phyloP scores from a whole-genome alignment of 2,888 invertebrate genomes.

The Mayetiola destructor region DNA sequence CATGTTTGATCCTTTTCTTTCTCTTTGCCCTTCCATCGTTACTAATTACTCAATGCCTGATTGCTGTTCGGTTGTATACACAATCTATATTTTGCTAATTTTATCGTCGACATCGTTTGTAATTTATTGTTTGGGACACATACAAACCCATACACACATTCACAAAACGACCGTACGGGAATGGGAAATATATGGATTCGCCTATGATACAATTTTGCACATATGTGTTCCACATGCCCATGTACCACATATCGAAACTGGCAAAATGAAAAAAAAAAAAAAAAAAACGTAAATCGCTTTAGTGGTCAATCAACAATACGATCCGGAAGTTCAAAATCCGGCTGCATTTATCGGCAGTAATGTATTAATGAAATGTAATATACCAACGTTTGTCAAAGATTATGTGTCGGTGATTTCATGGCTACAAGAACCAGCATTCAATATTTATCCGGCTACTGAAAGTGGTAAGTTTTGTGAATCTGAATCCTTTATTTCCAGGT shows the following conservation, averaged over 20 bases:
- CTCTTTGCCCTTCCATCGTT: background rate
- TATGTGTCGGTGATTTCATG: conserved; percentile 42
- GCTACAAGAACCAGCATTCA: conserved; percentile 42
- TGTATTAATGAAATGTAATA: conserved; percentile 41
- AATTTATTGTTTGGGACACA: no score
- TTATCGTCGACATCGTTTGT: no score
- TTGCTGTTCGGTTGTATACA: background rate
- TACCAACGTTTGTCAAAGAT: conserved; percentile 41
- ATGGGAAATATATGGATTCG: background rate
- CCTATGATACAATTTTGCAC: no score
- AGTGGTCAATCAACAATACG: conserved; percentile 42
- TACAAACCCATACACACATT: no score
- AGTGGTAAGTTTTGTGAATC: conserved; percentile 34
- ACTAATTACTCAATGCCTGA: background rate
- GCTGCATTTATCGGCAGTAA: conserved; percentile 42
- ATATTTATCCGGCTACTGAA: conserved; percentile 41
- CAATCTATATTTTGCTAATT: background rate
- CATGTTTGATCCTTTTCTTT: background rate
- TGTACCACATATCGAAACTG: background rate
- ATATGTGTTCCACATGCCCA: background rate
- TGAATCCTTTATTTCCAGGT: no score
- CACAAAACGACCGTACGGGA: background rate
- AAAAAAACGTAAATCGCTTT: background rate
- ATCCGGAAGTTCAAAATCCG: conserved; percentile 43
- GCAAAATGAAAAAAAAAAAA: no score